Evolutionary conservation across 1,140 invertebrate genomes (phyloP).

Genomic region (Aphidius gifuensis): DNA sequence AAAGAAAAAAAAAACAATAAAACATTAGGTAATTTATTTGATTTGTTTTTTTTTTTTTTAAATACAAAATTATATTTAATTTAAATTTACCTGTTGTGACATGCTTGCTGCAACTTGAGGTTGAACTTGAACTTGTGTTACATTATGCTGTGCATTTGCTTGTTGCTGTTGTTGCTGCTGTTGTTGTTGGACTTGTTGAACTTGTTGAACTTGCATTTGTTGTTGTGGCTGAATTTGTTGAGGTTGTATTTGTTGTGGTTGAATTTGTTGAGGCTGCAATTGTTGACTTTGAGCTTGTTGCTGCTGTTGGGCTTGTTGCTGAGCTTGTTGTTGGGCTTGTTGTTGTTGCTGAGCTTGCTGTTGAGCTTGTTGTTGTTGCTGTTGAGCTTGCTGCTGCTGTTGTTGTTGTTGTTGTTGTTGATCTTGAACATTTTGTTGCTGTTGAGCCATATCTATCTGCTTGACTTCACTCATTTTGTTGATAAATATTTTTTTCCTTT

Average conservation of each 20-base stretch:
- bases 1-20: slow-evolving; percentile 9
- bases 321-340: slow-evolving; percentile 57
- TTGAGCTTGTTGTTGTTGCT: slow-evolving; percentile 44
- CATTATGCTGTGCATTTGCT: slow-evolving; percentile 46
- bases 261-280: slow-evolving; percentile 41
- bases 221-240: slow-evolving; percentile 50
- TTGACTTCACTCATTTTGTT: not conserved
- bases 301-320: slow-evolving; percentile 52
- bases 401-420: slow-evolving; percentile 54
- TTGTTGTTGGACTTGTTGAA: slow-evolving; percentile 51
- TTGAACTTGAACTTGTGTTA: slow-evolving; percentile 55
- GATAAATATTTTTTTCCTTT: too few relatives aligned
- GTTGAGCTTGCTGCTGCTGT: slow-evolving; percentile 49
- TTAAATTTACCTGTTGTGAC: slow-evolving; percentile 55
- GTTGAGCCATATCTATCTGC: slow-evolving; percentile 23
- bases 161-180: slow-evolving; percentile 41
- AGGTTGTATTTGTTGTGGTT: slow-evolving; percentile 49
- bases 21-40: not conserved
- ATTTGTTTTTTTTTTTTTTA: slow-evolving; percentile 9
- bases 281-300: slow-evolving; percentile 44
- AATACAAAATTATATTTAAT: not conserved
- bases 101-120: slow-evolving; percentile 58
- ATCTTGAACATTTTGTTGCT: slow-evolving; percentile 39
- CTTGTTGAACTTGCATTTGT: slow-evolving; percentile 43
- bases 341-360: slow-evolving; percentile 42